Base-by-base conservation (phyloP, 1,140 invertebrate species). In the Lordiphosa stackelbergi region DNA sequence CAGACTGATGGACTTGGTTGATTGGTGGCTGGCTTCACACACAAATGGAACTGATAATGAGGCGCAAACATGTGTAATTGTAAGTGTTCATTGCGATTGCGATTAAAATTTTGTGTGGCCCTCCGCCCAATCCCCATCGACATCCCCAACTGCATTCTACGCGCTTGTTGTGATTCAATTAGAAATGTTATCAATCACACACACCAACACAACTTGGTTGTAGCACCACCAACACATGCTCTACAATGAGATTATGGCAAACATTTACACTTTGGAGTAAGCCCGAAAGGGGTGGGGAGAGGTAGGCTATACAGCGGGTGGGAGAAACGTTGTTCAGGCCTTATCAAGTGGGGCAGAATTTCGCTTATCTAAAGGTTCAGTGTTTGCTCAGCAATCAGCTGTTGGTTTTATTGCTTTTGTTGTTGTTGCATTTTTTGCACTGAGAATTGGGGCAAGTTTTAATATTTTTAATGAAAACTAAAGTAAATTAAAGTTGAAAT, bases 11-110 rank as follows among this genome's bases (percentile, higher is more conserved):
- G 53, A 16, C 42, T 28, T 11, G 49, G 38, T 5, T 16, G 19
- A 3, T 40, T 13, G 45, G 36, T 47, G 53, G 31, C 13, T 13
- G 37, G 40, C 9, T 24, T 28, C n/a, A 4, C 42, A 31, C 22
- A 31, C 22, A 45, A 11, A 46, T 12, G 11, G 22, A 46, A 46
- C 69, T 73, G 61, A 66, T 83, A 75, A 83, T 73, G 52, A 63
- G 56, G 64, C 63, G 71, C 69, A 62, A 77, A 77, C 73, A 83
- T 77, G 58, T 83, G 77, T 84, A 84, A 84, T 77, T 81, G 77
- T 81, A 77, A 84, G 63, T 59, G 60, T 56, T 73, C 73, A 69
- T 77, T 77, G 78, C 73, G 77, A 83, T 83, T 81, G 78, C 77
- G 78, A 84, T 81, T 81, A 81, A 69, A 73, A 60, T 71, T 70